Evolutionary conservation across 1,140 invertebrate species (phyloP).

Genomic region (Drosophila leontia): DNA sequence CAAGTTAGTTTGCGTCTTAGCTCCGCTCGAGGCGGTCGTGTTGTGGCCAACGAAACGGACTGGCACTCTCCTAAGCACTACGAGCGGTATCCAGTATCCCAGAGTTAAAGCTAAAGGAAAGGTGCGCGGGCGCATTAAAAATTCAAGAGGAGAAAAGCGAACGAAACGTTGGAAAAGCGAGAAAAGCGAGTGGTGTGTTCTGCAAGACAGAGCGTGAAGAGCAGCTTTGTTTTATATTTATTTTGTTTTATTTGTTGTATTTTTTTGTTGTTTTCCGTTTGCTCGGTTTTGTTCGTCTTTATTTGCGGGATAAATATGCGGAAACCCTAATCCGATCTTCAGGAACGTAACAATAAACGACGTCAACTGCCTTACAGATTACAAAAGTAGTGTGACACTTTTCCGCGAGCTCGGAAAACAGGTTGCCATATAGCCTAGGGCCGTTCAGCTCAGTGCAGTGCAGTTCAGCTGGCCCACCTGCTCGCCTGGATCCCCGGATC

Average conservation of each 20-base stretch:
- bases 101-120: slow-evolving; percentile 46
- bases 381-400: slow-evolving; percentile 52
- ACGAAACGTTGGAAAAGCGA: slow-evolving; percentile 18
- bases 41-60: slow-evolving; percentile 6
- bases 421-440: slow-evolving; percentile 39
- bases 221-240: slow-evolving; percentile 53
- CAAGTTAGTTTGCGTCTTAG: slow-evolving; percentile 68
- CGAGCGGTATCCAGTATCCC: neutral
- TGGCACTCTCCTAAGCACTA: neutral
- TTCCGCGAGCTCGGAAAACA: slow-evolving; percentile 42
- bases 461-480: slow-evolving; percentile 18
- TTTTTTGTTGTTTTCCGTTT: slow-evolving; percentile 37
- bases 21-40: slow-evolving; percentile 63
- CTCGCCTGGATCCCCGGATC: slow-evolving; percentile 20
- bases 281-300: slow-evolving; percentile 8
- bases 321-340: slow-evolving; percentile 53
- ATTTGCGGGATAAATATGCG: slow-evolving; percentile 50
- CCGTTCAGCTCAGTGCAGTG: slow-evolving; percentile 9
- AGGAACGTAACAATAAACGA: slow-evolving; percentile 43
- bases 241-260: slow-evolving; percentile 41
- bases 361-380: slow-evolving; percentile 49
- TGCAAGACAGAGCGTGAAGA: slow-evolving; percentile 81
- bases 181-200: slow-evolving; percentile 67
- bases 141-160: slow-evolving; percentile 46
- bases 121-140: slow-evolving; percentile 57